phyloP scores from a whole-genome alignment of 2,113 vertebrate species.

The Ceyx melanurus region DNA sequence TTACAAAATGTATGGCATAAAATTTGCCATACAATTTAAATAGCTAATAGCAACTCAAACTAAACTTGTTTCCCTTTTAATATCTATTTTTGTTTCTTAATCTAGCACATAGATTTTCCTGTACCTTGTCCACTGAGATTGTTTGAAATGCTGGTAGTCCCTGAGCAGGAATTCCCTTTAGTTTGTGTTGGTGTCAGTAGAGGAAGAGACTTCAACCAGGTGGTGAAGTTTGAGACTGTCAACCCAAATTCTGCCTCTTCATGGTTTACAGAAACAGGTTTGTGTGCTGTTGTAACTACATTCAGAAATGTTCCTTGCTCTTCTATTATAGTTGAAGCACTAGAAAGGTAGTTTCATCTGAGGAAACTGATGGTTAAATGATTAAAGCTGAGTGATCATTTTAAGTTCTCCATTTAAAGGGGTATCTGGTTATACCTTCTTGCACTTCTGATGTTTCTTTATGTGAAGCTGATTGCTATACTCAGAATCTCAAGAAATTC shows the following conservation, averaged over 20 bases:
- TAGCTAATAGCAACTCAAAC: neutral
- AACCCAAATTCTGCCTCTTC: conserved; percentile 95
- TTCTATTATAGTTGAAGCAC: neutral
- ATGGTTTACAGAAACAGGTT: conserved; percentile 94
- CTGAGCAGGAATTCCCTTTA: conserved; percentile 93
- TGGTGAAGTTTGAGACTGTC: conserved; percentile 94
- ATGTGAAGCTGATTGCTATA: neutral
- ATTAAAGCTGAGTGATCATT: neutral
- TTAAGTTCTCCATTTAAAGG: neutral
- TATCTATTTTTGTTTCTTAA: conserved; percentile 26
- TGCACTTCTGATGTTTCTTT: neutral
- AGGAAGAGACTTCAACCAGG: conserved; percentile 93
- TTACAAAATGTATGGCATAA: neutral
- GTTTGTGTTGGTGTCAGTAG: conserved; percentile 94
- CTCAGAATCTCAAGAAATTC: too few relatives aligned
- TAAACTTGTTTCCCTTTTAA: conserved; percentile 15
- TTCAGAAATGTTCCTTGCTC: neutral
- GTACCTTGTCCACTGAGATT: conserved; percentile 92
- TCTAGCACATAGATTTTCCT: conserved; percentile 94
- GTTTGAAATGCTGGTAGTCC: conserved; percentile 98
- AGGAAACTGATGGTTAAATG: neutral
- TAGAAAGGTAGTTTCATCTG: neutral
- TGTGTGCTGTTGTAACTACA: conserved; percentile 40
- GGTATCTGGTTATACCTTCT: neutral
- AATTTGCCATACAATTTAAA: neutral